Percentiles rank a stretch among this genome's conserved stretches.
These are phyloP conservation scores for Hesperophylax magnus DNA, from an alignment of 1,140 invertebrate genomes.

Conservation along the genomic window DNA sequence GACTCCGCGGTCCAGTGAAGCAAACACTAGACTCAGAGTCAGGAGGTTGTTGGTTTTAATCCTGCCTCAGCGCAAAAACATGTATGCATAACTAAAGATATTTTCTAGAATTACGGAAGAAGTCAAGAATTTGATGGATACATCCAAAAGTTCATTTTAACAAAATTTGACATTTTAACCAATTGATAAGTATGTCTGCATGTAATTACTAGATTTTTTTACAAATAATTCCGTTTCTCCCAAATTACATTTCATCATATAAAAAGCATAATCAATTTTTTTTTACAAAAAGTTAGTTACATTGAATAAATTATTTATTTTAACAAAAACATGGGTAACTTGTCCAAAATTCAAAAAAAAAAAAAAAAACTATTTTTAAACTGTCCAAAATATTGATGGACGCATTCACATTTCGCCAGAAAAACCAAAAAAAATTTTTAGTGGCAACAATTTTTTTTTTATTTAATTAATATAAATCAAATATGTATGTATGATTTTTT, in stretches of 20 bases:
- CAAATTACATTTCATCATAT: neutral
- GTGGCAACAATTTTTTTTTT: neutral
- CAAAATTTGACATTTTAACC: neutral
- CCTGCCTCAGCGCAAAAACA: no score
- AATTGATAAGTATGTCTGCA: neutral
- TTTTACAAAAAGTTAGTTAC: neutral
- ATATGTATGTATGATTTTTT: neutral
- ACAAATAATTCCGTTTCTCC: no score
- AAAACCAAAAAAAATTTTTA: neutral
- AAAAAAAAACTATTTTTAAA: neutral
- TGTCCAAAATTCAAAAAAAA: neutral
- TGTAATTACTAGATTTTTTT: no score
- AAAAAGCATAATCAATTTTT: neutral
- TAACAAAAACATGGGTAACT: conserved; percentile 11
- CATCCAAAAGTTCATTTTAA: neutral
- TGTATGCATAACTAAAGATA: no score
- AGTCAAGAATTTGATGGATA: no score
- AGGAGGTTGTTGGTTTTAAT: no score
- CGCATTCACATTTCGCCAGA: neutral
- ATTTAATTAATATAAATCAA: neutral
- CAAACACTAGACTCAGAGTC: no score
- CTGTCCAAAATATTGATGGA: neutral
- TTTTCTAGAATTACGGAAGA: no score
- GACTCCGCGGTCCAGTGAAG: no score
- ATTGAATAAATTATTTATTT: neutral